Base-by-base conservation (phyloP, 2,113 vertebrate genomes). In the Cynopterus brachyotis region DNA sequence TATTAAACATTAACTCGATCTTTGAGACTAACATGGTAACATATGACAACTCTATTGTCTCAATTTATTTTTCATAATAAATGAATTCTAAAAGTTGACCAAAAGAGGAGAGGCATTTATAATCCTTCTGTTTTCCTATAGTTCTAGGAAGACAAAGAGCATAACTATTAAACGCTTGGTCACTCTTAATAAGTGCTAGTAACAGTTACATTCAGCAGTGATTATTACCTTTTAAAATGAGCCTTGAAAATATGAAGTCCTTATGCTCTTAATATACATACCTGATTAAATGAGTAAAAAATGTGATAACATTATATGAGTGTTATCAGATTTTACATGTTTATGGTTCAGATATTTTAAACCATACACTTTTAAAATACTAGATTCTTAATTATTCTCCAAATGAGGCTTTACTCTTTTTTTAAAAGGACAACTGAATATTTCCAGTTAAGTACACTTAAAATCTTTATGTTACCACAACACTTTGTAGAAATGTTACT, bases 11-110 rank as follows among this genome's bases (percentile, higher is more conserved):
- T 98, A 76, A 20, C 93, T 96, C 72, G 95, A 97, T 92, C 96
- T 97, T 94, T 97, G 93, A 96, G 59, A 40, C 47, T 89, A 93
- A 60, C 50, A 42, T 83, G 59, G 78, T 93, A 97, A 96, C 79
- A 92, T 53, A 24, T 96, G 79, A 94, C 90, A 97, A 94, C 73
- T 53, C 92, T 66, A 94, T 97, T 98, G 95, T 98, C 98, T 98
- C 97, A 95, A 86, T 97, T 91, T 97, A 94, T 96, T 93, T 96
- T 98, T 98, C 98, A 98, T 98, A 97, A 97, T 98, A 98, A 98
- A 96, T 98, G 96, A 98, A 97, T 98, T 98, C 97, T 98, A 97
- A 98, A 97, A 97, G 94, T 96, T 98, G 94, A 98, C 96, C 28
- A 91, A 96, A 98, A 89, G 73, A 96, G 92, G 92, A 30, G 66